Conservation (phyloP, 2,888 invertebrate species). For the Exephanes ischioxanthus region DNA sequence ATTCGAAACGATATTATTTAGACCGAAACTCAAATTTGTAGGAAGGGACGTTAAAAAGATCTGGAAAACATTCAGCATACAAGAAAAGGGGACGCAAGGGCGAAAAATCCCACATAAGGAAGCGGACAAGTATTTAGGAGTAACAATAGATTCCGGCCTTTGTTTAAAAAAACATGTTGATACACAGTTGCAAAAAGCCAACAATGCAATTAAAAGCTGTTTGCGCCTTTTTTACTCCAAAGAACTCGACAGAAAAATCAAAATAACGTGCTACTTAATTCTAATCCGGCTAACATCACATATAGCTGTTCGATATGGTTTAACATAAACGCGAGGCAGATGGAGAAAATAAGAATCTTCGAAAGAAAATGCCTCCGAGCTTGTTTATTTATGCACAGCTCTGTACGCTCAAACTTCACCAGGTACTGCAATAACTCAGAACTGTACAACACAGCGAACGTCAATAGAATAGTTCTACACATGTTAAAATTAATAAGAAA, state of each 20-base stretch:
- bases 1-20: neutral
- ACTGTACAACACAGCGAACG: neutral
- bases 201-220: neutral
- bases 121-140: neutral
- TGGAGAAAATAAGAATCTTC: neutral
- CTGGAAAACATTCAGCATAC: neutral
- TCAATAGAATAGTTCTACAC: neutral
- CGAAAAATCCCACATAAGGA: neutral
- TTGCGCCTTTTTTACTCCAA: neutral
- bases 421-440: neutral
- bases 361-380: slow-evolving; percentile 1
- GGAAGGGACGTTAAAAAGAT: neutral
- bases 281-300: neutral
- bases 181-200: neutral
- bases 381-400: neutral
- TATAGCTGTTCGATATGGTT: neutral
- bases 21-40: neutral
- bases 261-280: neutral
- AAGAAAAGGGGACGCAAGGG: neutral
- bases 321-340: neutral
- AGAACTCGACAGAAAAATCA: neutral
- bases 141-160: neutral
- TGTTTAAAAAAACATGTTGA: neutral
- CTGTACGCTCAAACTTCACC: neutral
- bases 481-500: neutral